A percentile compares a stretch with the other conserved stretches of the same genome.
These are phyloP conservation scores for Aplysina aerophoba DNA, from an alignment of 37 sponge, comb jelly and placozoan genomes.

Conservation along the genomic window DNA sequence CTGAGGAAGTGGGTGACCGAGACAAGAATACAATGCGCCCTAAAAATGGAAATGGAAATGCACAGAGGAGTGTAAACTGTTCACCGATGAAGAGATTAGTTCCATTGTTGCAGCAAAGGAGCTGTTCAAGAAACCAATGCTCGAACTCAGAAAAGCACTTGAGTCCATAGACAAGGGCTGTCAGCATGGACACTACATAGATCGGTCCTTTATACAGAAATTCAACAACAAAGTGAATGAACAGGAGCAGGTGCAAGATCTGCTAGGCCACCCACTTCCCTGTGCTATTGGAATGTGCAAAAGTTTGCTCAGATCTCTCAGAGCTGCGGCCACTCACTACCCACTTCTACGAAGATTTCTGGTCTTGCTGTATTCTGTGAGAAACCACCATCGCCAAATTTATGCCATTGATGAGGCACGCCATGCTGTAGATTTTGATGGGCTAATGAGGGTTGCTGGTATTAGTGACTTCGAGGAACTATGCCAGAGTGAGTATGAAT, in stretches of 20 bases:
- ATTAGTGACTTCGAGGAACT: not conserved
- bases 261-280: too few species aligned
- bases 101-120: not conserved
- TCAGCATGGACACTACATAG: slow-evolving; percentile 3
- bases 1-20: slow-evolving; percentile 16
- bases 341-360: not conserved
- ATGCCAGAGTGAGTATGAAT: slow-evolving; percentile 11
- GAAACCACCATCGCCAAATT: not conserved
- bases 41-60: slow-evolving; percentile 27
- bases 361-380: not conserved
- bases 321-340: too few species aligned
- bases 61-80: slow-evolving; percentile 1
- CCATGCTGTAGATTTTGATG: not conserved
- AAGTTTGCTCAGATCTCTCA: too few species aligned
- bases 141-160: not conserved
- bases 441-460: not conserved
- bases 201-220: not conserved
- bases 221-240: not conserved
- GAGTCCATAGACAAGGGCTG: too few species aligned
- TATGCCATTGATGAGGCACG: not conserved
- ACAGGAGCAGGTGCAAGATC: too few species aligned
- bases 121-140: not conserved
- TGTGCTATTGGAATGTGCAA: too few species aligned
- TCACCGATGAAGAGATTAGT: slow-evolving; percentile 3
- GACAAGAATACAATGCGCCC: not conserved